Conservation (phyloP, 2,113 vertebrate species). For the Mastomys natalensis region DNA sequence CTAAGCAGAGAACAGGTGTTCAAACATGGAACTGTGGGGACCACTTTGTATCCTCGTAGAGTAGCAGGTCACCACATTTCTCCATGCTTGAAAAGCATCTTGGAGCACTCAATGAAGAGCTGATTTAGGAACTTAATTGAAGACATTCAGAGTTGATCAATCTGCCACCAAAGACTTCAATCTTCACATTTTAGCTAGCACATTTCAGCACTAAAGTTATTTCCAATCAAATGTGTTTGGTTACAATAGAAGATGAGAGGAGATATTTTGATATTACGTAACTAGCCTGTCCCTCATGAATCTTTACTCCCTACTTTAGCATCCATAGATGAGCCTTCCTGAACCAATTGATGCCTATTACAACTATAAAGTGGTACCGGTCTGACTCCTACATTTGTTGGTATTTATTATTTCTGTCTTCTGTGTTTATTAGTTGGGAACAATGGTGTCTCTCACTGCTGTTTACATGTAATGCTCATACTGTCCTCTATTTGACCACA, state of each 20-base stretch:
- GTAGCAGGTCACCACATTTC: background rate
- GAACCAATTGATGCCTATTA: background rate
- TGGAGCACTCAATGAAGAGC: background rate
- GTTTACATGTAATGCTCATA: background rate
- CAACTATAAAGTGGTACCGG: background rate
- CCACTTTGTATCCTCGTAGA: background rate
- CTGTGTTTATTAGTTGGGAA: background rate
- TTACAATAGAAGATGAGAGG: background rate
- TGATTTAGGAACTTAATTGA: background rate
- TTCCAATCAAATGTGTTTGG: background rate
- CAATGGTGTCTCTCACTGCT: background rate
- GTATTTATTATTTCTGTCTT: background rate
- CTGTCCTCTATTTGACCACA: background rate
- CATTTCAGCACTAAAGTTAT: background rate
- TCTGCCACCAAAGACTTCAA: background rate
- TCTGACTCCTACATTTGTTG: background rate
- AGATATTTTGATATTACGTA: background rate
- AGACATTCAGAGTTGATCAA: background rate
- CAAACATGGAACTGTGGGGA: background rate
- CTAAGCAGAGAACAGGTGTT: background rate
- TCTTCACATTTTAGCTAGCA: background rate
- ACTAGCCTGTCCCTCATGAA: background rate
- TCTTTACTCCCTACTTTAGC: background rate
- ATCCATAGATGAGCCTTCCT: background rate
- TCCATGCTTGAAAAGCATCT: background rate